Evolutionary conservation across 2,113 vertebrate genomes (phyloP), one percentile per base, ranked within the genome.

Genomic region (Hemicordylus capensis): DNA sequence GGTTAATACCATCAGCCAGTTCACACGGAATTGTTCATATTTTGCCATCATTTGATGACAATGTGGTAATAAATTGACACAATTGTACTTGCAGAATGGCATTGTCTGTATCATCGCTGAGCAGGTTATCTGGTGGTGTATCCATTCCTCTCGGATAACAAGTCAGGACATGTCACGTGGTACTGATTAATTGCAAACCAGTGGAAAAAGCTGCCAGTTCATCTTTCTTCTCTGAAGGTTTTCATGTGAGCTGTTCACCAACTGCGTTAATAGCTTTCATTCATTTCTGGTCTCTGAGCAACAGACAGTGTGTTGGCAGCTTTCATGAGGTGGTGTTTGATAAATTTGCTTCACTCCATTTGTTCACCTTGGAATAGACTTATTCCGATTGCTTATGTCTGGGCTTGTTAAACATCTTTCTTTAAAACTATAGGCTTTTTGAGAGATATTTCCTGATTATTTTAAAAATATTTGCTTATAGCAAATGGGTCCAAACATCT

Each of bases 341-440:
- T 6, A 88, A 81, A 85, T 79, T 7, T 75, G 28, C 61, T 81
- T 89, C 77, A 58, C 26, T 37, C 72, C 31, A 80, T 72, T 56
- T 91, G 88, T 46, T 82, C 22, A 77, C 67, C 83, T 85, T 82
- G 46, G 39, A n/a, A n/a, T n/a, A n/a, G n/a, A n/a, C n/a, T n/a
- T n/a, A n/a, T n/a, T n/a, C n/a, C n/a, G 69, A 70, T 67, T 61
- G 37, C 24, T 76, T 39, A 39, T 78, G 28, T 8, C 75, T 85
- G 54, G 17, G 12, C 73, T 86, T 77, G 10, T 67, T 76, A 54
- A n/a, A 39, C 4, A 44, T 56, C 28, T 7, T 63, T 24, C 1
- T 19, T 31, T 46, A 78, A 88, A 91, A 74, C 74, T 42, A 12
- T 46, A 81, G 24, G 3, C 0, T 24, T 89, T 75, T 83, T 79